Evolutionary conservation across 64 coral and sea anemone genomes (phyloP), one percentile per base, ranked within the genome.

Genomic region (Pocillopora verrucosa): DNA sequence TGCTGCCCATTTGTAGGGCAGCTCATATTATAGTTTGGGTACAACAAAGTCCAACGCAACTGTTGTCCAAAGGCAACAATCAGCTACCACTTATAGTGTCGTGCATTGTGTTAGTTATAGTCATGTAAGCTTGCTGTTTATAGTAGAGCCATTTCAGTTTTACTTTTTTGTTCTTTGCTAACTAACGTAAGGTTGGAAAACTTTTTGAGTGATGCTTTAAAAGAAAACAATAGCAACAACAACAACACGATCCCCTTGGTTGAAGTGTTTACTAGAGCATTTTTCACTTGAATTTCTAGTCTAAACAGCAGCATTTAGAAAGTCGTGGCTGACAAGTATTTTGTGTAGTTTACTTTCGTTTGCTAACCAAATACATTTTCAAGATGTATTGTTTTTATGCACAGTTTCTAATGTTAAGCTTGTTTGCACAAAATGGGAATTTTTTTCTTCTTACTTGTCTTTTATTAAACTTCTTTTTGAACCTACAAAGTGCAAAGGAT

Each of bases 321-420:
- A 51, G 41, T 51, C 56, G 26, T 25, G 0, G 24, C 13, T 11
- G 9, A 25, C 25, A 20, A 13, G 13, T 59, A 15, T 79, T 24
- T 60, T 16, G 16, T 56, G 9, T 56, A 77, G 13, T 16, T 20
- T 9, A 2, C 75, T 79, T 25, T 60, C 10, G 58, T 30, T 15
- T 34, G 67, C 67, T 25, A 6, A 70, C 67, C 4, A 69, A 11
- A 70, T 19, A n/a, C 4, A 10, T 63, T 37, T 25, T 13, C 10
- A 60, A 34, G 79, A 60, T 63, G 13, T 63, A 81, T 36, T 56
- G 57, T 77, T 77, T 77, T 77, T 51, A 77, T 56, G 75, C 10
- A 41, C 17, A 17, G 30, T 60, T 56, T 56, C n/a, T 57, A 81
- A 34, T 26, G 20, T 79, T 14, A 79, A 25, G 9, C 57, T 59